Conservation (phyloP, 2,888 invertebrate species). For the Exephanes ischioxanthus region DNA sequence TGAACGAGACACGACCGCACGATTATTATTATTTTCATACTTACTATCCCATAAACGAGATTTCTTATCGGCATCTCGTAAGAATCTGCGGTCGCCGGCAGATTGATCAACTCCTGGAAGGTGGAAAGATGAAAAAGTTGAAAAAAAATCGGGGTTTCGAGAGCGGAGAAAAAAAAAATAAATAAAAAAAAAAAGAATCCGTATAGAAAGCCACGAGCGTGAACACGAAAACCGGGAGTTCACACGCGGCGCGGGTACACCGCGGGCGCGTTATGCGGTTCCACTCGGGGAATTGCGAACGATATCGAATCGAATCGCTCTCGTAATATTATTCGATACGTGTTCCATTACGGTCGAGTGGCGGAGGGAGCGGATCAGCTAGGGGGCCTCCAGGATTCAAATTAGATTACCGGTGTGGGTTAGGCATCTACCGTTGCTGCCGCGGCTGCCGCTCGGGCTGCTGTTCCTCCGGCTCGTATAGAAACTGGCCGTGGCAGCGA, state of each 20-base stretch:
- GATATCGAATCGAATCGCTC: constrained; percentile 83
- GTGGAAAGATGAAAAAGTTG: background rate
- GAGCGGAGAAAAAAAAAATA: constrained; percentile 8
- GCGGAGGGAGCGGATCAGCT: constrained; percentile 32
- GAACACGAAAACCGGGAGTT: constrained; percentile 70
- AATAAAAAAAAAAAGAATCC: constrained; percentile 6
- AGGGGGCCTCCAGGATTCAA: constrained; percentile 73
- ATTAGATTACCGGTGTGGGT: constrained; percentile 79
- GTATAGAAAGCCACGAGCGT: constrained; percentile 52
- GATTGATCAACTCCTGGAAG: constrained; percentile 25
- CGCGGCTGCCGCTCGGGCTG: constrained; percentile 16
- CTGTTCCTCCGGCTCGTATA: constrained; percentile 25
- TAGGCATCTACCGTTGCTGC: constrained; percentile 60
- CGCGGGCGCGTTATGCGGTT: constrained; percentile 63
- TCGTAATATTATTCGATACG: constrained; percentile 84
- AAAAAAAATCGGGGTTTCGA: background rate
- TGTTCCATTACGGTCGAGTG: constrained; percentile 81
- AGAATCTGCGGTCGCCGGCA: constrained; percentile 41
- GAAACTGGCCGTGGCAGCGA: constrained; percentile 22
- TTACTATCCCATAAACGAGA: constrained; percentile 30
- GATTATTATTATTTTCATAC: background rate
- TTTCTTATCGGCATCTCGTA: constrained; percentile 39
- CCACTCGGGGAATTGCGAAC: constrained; percentile 71
- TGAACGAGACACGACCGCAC: no score
- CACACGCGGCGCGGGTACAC: constrained; percentile 63